Evolutionary conservation across 2,888 invertebrate species (phyloP).

Genomic region (Bellardia pandia): DNA sequence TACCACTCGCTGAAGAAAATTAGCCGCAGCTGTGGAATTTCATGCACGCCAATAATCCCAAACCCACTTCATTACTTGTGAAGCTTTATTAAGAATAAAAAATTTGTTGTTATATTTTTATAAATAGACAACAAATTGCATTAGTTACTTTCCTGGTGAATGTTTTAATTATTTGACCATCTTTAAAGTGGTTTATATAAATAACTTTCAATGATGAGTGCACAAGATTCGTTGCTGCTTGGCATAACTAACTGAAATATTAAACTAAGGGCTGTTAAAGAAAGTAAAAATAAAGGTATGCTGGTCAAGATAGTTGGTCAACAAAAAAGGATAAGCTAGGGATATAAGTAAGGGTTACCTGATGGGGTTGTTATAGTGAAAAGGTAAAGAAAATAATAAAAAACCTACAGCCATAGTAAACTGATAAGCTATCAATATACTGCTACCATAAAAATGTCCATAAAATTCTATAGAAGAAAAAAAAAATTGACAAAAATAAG

Average conservation of each 20-base stretch:
- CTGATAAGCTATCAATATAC: constrained; percentile 66
- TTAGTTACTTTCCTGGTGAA: no score
- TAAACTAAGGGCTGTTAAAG: neutral
- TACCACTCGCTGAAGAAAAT: no score
- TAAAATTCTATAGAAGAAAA: constrained; percentile 18
- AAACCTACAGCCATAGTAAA: constrained; percentile 3
- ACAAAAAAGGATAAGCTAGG: neutral
- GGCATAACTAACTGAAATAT: neutral
- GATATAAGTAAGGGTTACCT: neutral
- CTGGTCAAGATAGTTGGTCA: constrained; percentile 13
- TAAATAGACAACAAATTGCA: no score
- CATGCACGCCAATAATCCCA: no score
- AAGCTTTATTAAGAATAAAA: no score
- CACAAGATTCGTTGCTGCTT: neutral
- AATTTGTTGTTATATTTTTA: no score
- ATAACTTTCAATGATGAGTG: neutral
- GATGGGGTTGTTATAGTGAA: neutral
- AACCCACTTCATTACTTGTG: no score
- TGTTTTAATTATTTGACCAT: no score
- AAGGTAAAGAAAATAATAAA: neutral
- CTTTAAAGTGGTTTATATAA: no score
- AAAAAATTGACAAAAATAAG: constrained; percentile 2
- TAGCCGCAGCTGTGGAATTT: no score
- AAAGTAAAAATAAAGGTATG: constrained; percentile 20
- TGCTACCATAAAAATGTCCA: constrained; percentile 42